Evolutionary conservation across 2,888 invertebrate genomes (phyloP).

Genomic region (Helleia helle): DNA sequence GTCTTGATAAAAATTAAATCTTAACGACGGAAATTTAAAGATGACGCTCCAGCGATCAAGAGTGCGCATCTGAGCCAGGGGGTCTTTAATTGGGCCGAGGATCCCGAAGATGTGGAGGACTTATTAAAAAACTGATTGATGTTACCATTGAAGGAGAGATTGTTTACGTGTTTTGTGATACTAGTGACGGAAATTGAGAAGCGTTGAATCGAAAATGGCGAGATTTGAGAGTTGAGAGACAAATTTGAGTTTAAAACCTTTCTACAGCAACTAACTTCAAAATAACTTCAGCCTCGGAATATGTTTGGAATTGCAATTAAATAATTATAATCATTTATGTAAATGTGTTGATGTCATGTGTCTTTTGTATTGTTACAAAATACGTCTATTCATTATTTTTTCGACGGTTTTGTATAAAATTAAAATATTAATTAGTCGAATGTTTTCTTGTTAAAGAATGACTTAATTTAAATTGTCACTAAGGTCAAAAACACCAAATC

Average conservation of each 20-base stretch:
- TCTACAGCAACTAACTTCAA: too few relatives aligned
- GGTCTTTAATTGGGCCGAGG: conserved; percentile 67
- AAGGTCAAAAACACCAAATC: conserved; percentile 7
- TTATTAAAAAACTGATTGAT: conserved; percentile 30
- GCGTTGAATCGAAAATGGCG: too few relatives aligned
- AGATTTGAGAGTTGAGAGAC: too few relatives aligned
- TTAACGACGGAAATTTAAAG: conserved; percentile 75
- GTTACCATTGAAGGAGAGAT: conserved; percentile 14
- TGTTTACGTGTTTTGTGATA: too few relatives aligned
- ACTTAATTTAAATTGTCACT: conserved; percentile 3
- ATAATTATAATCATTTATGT: too few relatives aligned
- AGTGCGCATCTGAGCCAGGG: conserved; percentile 69
- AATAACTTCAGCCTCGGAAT: too few relatives aligned
- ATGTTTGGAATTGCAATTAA: too few relatives aligned
- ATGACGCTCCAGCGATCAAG: conserved; percentile 73
- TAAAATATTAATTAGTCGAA: conserved; percentile 5
- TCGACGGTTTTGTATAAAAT: conserved; percentile 1
- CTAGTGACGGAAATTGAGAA: too few relatives aligned
- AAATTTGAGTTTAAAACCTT: too few relatives aligned
- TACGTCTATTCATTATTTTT: neutral
- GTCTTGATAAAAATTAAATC: conserved; percentile 72
- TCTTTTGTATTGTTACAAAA: conserved; percentile 1
- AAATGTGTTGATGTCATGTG: neutral
- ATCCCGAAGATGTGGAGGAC: conserved; percentile 36
- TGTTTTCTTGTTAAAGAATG: neutral